Conservation (phyloP, 2,113 vertebrate species). For the Nothoprocta perdicaria region DNA sequence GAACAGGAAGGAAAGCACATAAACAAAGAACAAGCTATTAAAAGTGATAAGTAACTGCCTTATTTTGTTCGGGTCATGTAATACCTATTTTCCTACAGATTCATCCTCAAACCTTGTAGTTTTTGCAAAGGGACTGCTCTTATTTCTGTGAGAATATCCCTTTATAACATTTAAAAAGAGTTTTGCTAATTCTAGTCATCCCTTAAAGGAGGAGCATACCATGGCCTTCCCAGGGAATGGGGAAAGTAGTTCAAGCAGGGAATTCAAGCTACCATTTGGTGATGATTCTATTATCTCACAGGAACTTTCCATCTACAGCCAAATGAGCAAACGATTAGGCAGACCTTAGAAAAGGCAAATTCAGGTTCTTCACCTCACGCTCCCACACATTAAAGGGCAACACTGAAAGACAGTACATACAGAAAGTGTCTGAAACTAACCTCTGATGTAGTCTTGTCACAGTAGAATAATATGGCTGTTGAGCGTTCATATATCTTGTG, state of each 20-base stretch:
- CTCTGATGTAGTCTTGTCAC: slow-evolving; percentile 81
- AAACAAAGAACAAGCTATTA: background rate
- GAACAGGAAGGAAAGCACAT: background rate
- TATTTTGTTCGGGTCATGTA: background rate
- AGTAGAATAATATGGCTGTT: slow-evolving; percentile 90
- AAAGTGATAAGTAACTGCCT: background rate
- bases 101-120: background rate
- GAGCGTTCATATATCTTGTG: slow-evolving; percentile 89
- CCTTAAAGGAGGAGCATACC: background rate
- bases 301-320: background rate
- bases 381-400: background rate
- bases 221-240: background rate
- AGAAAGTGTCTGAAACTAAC: slow-evolving; percentile 74
- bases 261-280: background rate
- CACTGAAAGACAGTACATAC: background rate
- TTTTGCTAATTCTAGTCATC: background rate
- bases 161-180: background rate
- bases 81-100: background rate
- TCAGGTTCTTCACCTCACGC: background rate
- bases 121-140: background rate
- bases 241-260: background rate
- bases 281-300: background rate
- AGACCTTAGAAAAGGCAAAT: background rate
- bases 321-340: background rate
- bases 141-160: background rate